Base-by-base conservation (phyloP, 2,888 invertebrate genomes). In the Meliscaeva auricollis region DNA sequence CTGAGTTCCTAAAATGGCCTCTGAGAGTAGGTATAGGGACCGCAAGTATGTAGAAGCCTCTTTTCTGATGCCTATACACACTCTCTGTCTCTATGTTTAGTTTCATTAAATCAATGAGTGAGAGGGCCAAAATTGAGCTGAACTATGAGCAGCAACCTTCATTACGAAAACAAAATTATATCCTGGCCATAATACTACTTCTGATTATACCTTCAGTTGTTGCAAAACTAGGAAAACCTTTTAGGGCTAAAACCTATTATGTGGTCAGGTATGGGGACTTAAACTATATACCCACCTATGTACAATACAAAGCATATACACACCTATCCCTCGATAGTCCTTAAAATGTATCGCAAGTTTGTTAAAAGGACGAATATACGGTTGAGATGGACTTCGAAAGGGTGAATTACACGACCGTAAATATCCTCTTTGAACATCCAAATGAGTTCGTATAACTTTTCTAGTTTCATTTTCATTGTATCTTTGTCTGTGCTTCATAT, bases 161-260 rank as follows among this genome's bases (percentile, higher is more conserved):
- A 77, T 73, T 77, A 64, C 41, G 73, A 69, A 62, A 78, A 83
- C 83, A 56, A 78, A 78, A 83, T 74, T 78, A 83, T 82, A 74
- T 78, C 60, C 62, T 44, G 17, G 73, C 73, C 56, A 83, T 83
- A 83, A 83, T 83, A 77, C 68, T 83, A 77, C 68, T 78, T 78
- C 73, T 73, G 78, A 83, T 66, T 50, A 66, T 66, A 66, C 35
- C 48, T 48, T 60, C 73, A 82, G 62, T 74, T 69, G 83, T 74
- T 78, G 78, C 26, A 56, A 74, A 83, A 83, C 78, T 78, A 78
- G 83, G 83, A 83, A 78, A 83, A 78, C 83, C 83, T 83, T 83
- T 83, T 78, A 83, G 64, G 66, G 30, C 78, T 56, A 69, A 68
- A 78, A 68, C 78, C 78, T 62, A 69, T 48, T 78, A 69, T 74